phyloP scores from a whole-genome alignment of 2,888 invertebrate species.

The Blastobasis adustella region DNA sequence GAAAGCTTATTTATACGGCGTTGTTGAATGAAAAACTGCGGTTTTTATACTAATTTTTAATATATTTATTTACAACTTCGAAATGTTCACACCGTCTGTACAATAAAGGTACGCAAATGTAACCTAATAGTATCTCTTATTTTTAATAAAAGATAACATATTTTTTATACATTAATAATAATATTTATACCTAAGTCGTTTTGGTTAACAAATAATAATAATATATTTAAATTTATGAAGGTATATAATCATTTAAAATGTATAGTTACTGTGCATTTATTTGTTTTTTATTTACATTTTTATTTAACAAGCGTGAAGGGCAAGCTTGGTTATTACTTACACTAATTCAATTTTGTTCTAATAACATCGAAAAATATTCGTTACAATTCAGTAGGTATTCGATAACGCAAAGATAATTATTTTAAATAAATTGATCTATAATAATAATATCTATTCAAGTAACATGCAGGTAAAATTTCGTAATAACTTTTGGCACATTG shows the following conservation, averaged over 20 bases:
- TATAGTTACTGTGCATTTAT: slow-evolving; percentile 54
- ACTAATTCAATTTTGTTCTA: slow-evolving; percentile 6
- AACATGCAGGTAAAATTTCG: not conserved
- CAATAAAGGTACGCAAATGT: slow-evolving; percentile 43
- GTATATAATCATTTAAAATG: slow-evolving; percentile 36
- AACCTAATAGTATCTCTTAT: slow-evolving; percentile 55
- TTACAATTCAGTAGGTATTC: slow-evolving; percentile 6
- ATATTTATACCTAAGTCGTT: slow-evolving; percentile 31
- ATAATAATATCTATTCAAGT: too few species aligned
- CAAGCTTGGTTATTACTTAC: slow-evolving; percentile 47
- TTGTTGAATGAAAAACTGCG: slow-evolving; percentile 5
- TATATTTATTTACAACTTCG: slow-evolving; percentile 58
- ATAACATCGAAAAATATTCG: slow-evolving; percentile 14
- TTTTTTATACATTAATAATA: slow-evolving; percentile 41
- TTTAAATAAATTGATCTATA: too few species aligned
- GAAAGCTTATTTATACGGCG: not conserved
- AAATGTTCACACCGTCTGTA: slow-evolving; percentile 60
- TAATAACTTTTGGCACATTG: slow-evolving; percentile 47
- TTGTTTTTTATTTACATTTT: slow-evolving; percentile 53
- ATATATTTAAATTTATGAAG: slow-evolving; percentile 32
- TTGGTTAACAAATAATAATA: slow-evolving; percentile 40
- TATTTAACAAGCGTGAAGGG: slow-evolving; percentile 58
- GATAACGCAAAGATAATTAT: too few species aligned
- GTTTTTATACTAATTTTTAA: slow-evolving; percentile 64
- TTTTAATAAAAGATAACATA: slow-evolving; percentile 59